Percentiles rank a stretch among this genome's conserved stretches.
Evolutionary conservation across 1,140 invertebrate genomes (phyloP).

Genomic region (Polypedilum vanderplanki): DNA sequence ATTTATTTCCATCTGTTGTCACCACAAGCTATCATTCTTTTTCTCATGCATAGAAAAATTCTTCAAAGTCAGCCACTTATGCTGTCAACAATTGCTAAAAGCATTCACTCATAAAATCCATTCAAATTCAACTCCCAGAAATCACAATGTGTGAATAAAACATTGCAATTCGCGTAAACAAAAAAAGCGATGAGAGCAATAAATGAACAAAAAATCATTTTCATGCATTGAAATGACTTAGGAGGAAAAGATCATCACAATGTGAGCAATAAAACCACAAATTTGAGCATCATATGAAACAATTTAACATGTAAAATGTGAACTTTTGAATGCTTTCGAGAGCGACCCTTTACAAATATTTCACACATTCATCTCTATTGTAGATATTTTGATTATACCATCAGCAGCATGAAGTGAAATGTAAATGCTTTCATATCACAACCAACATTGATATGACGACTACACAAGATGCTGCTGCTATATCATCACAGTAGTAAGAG

Average conservation of each 20-base stretch:
- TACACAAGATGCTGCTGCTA: too few species aligned
- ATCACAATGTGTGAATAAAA: too few species aligned
- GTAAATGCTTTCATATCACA: neutral
- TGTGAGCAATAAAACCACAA: neutral
- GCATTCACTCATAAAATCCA: too few species aligned
- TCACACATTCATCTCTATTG: neutral
- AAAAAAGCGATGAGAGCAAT: too few species aligned
- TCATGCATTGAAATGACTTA: neutral
- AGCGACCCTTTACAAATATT: neutral
- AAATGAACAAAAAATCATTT: neutral
- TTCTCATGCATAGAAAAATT: neutral
- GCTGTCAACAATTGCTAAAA: too few species aligned
- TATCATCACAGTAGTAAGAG: too few species aligned
- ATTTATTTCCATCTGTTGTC: slow-evolving; percentile 15
- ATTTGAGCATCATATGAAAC: slow-evolving; percentile 13
- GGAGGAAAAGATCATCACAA: neutral
- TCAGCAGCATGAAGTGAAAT: neutral
- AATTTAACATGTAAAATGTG: neutral
- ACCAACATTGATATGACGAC: neutral
- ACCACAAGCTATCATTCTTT: neutral
- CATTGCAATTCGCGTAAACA: too few species aligned
- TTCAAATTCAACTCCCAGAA: too few species aligned
- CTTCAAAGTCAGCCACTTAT: neutral
- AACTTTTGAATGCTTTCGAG: neutral
- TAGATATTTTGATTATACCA: neutral